Evolutionary conservation across 2,888 invertebrate species (phyloP).

Genomic region (Antitype chi): DNA sequence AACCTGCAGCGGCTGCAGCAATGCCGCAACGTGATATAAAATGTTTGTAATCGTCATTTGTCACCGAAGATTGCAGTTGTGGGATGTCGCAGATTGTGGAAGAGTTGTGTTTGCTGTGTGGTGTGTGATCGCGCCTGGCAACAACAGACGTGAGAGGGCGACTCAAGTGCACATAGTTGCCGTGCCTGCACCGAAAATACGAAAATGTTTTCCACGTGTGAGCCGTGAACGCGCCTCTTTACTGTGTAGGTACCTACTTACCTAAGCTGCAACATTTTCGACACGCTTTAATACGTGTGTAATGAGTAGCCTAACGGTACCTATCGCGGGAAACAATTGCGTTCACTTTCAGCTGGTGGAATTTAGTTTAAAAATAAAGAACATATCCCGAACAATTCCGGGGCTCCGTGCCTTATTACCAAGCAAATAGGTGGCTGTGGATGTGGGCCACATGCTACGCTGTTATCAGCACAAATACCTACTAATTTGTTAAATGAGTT

Average conservation of each 20-base stretch:
- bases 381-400: neutral
- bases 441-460: neutral
- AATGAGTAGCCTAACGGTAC: constrained; percentile 36
- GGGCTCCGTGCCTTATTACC: too few species aligned
- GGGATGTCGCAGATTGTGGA: neutral
- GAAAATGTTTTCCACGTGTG: constrained; percentile 1
- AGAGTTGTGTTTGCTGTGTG: neutral
- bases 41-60: too few species aligned
- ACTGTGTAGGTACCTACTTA: constrained; percentile 13
- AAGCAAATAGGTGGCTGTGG: neutral
- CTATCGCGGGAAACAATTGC: constrained; percentile 12
- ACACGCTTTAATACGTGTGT: constrained; percentile 56
- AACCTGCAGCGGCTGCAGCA: too few species aligned
- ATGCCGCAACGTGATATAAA: neutral
- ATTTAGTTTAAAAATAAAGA: neutral
- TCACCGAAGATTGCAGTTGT: neutral
- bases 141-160: neutral
- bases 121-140: too few species aligned
- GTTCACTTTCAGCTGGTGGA: constrained; percentile 3
- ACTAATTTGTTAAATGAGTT: constrained; percentile 1
- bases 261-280: constrained; percentile 33
- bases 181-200: constrained; percentile 4
- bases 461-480: neutral
- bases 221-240: neutral
- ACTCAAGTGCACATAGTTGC: neutral